phyloP scores from a whole-genome alignment of 2,113 vertebrate genomes.

The Channa argus region DNA sequence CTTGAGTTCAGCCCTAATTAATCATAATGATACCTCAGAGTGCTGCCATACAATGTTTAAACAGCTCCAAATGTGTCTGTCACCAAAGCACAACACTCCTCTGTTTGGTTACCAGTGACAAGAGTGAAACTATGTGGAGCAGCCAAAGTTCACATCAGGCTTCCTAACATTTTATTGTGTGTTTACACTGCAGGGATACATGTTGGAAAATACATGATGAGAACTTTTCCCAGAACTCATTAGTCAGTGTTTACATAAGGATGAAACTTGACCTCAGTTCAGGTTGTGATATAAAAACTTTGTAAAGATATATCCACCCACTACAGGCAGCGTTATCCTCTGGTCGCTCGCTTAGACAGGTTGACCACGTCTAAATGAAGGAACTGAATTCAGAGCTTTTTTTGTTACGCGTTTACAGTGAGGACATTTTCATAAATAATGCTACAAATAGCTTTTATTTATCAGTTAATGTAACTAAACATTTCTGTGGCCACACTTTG shows the following conservation, averaged over 20 bases:
- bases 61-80: not conserved
- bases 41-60: not conserved
- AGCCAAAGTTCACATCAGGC: not conserved
- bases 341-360: too few relatives aligned
- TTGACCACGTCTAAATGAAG: too few relatives aligned
- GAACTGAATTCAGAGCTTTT: too few relatives aligned
- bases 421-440: too few relatives aligned
- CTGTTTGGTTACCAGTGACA: slow-evolving; percentile 19
- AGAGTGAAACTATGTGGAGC: not conserved
- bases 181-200: not conserved
- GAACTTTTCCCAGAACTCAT: not conserved
- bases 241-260: not conserved
- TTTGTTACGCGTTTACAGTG: too few relatives aligned
- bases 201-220: not conserved
- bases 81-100: slow-evolving; percentile 28
- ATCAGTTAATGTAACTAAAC: too few relatives aligned
- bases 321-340: too few relatives aligned
- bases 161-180: not conserved
- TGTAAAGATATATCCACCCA: too few relatives aligned
- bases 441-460: too few relatives aligned
- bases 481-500: too few relatives aligned
- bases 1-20: slow-evolving; percentile 11
- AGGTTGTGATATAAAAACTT: not conserved
- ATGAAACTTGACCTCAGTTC: not conserved
- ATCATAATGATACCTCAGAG: not conserved